These are phyloP conservation scores for Andrena camellia DNA, from an alignment of 2,888 invertebrate species.

Conservation along the genomic window DNA sequence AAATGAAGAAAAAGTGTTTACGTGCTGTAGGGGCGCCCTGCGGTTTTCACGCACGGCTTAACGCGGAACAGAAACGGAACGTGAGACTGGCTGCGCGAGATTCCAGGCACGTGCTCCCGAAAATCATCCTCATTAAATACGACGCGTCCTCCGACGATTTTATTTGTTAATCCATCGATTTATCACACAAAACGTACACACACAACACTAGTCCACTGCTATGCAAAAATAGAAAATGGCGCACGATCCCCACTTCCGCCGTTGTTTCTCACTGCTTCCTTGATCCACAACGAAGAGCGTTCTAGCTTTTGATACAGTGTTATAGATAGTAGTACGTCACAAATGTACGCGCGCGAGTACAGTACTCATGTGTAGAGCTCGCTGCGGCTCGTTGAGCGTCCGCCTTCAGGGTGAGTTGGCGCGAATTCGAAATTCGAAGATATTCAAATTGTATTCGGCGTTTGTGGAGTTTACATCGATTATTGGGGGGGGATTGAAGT, in stretches of 20 bases:
- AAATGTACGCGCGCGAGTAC: neutral
- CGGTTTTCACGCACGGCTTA: conserved; percentile 58
- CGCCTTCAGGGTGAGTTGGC: neutral
- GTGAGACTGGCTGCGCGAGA: conserved; percentile 66
- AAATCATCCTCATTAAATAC: conserved; percentile 76
- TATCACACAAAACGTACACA: conserved; percentile 82
- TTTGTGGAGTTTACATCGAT: too few species aligned
- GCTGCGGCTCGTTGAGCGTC: neutral
- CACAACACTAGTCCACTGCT: conserved; percentile 83
- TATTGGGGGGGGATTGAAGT: too few species aligned
- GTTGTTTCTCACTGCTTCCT: conserved; percentile 79
- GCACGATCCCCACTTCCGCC: conserved; percentile 78
- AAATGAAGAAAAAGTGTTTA: conserved; percentile 73
- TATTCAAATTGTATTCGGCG: too few species aligned
- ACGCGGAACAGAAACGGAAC: conserved; percentile 50
- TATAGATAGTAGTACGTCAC: conserved; percentile 53
- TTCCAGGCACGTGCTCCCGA: conserved; percentile 74
- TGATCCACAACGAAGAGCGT: conserved; percentile 71
- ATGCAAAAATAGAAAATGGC: conserved; percentile 85
- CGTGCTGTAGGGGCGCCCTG: conserved; percentile 57
- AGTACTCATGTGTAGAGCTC: too few species aligned
- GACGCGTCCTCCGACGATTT: conserved; percentile 55
- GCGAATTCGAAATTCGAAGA: too few species aligned
- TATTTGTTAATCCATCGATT: conserved; percentile 72
- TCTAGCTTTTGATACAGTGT: conserved; percentile 44